A percentile compares a stretch with the other conserved stretches of the same genome.
phyloP scores from a whole-genome alignment of 2,888 invertebrate genomes.

The Lamellibrachia satsuma region DNA sequence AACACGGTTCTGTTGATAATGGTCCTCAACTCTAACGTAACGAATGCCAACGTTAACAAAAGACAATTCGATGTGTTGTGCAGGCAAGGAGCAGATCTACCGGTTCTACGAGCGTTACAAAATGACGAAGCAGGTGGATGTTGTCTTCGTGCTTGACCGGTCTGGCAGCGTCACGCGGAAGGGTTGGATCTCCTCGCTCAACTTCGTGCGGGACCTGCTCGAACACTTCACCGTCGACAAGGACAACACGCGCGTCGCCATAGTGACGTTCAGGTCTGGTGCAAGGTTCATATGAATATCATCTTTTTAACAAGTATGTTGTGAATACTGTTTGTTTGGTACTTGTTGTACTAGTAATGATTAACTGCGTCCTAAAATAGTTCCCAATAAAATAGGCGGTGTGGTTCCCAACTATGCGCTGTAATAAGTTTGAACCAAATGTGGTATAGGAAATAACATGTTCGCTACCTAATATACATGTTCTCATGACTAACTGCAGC shows the following conservation, averaged over 20 bases:
- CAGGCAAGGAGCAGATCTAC: constrained; percentile 20
- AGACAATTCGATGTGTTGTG: neutral
- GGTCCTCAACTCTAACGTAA: neutral
- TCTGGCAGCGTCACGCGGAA: constrained; percentile 43
- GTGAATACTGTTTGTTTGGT: too few relatives aligned
- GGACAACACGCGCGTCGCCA: constrained; percentile 48
- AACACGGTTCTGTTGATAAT: neutral
- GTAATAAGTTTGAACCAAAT: neutral
- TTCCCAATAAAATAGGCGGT: too few relatives aligned
- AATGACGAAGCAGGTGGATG: constrained; percentile 41
- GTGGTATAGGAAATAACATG: neutral
- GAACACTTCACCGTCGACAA: constrained; percentile 49
- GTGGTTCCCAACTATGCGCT: too few relatives aligned
- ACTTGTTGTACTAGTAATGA: too few relatives aligned
- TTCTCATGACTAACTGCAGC: neutral
- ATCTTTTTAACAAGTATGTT: neutral
- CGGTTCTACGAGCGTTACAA: constrained; percentile 21
- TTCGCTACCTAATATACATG: neutral
- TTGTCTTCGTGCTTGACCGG: constrained; percentile 49
- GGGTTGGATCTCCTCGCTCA: constrained; percentile 46
- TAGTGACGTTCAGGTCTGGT: constrained; percentile 40
- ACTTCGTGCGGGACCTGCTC: constrained; percentile 45
- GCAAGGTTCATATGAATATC: too few relatives aligned
- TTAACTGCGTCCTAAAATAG: too few relatives aligned
- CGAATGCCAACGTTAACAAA: neutral